A percentile compares a stretch with the other conserved stretches of the same genome.
phyloP scores from a whole-genome alignment of 1,140 invertebrate species.

The Drosophila nigrodunni region DNA sequence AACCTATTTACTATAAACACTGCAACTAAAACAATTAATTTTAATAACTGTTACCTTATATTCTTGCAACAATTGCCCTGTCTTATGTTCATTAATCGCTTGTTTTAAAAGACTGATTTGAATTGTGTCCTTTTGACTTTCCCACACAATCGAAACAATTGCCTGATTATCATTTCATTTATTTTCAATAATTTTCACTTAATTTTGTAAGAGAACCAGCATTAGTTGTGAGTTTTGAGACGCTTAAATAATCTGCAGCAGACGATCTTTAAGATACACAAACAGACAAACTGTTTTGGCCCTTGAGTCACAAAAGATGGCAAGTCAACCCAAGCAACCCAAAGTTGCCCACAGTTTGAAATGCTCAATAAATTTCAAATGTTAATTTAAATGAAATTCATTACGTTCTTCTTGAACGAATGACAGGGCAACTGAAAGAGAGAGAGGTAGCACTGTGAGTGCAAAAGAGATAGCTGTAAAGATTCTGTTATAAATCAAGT shows the following conservation, averaged over 20 bases:
- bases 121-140: conserved; percentile 20
- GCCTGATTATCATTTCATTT: conserved; percentile 65
- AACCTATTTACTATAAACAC: no score
- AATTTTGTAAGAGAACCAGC: conserved; percentile 49
- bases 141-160: conserved; percentile 61
- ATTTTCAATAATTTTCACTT: conserved; percentile 67
- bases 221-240: conserved; percentile 15
- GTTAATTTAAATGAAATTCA: conserved; percentile 82
- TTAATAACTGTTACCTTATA: no score
- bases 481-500: conserved; percentile 76
- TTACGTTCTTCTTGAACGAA: conserved; percentile 31
- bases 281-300: conserved; percentile 24
- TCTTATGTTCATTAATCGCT: background rate
- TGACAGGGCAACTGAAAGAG: background rate
- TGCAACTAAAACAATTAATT: background rate
- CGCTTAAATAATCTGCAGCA: conserved; percentile 55
- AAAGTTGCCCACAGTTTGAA: conserved; percentile 56
- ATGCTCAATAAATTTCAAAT: conserved; percentile 78
- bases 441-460: background rate
- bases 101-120: conserved; percentile 11
- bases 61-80: background rate
- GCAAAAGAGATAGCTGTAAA: conserved; percentile 28
- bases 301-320: conserved; percentile 56
- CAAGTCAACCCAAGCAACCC: conserved; percentile 51
- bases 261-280: conserved; percentile 68